Evolutionary conservation across 2,888 invertebrate genomes (phyloP).

Genomic region (Drosophila nr. perissopoda): DNA sequence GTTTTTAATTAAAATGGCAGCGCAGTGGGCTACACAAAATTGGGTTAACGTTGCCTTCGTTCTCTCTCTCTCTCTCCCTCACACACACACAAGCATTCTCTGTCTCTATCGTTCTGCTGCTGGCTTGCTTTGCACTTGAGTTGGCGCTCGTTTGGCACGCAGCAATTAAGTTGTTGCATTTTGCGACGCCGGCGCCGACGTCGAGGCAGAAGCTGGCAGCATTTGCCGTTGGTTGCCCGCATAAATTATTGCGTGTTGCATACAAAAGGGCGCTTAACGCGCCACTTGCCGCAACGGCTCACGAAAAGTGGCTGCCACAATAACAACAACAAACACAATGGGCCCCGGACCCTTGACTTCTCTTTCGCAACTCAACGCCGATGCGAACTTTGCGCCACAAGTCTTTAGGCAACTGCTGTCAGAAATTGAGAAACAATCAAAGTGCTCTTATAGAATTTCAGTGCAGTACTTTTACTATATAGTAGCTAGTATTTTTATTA

Average conservation of each 20-base stretch:
- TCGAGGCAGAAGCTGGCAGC: slow-evolving; percentile 24
- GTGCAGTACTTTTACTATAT: neutral
- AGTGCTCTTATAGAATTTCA: slow-evolving; percentile 1
- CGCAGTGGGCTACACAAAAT: slow-evolving; percentile 46
- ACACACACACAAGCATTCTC: neutral
- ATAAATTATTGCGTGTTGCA: slow-evolving; percentile 76
- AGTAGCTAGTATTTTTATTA: neutral
- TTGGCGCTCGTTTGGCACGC: slow-evolving; percentile 52
- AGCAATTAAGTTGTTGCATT: slow-evolving; percentile 78
- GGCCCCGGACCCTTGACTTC: slow-evolving; percentile 3
- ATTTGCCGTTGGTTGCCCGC: slow-evolving; percentile 54
- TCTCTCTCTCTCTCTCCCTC: neutral
- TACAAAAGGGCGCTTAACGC: slow-evolving; percentile 72
- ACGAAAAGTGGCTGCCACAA: slow-evolving; percentile 61
- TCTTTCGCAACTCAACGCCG: slow-evolving; percentile 10
- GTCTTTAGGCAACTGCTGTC: slow-evolving; percentile 11
- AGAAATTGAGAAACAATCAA: slow-evolving; percentile 22
- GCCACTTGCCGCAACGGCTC: slow-evolving; percentile 51
- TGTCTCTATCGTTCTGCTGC: neutral
- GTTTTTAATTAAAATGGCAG: slow-evolving; percentile 68
- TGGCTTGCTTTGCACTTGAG: slow-evolving; percentile 42
- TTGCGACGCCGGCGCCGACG: slow-evolving; percentile 16
- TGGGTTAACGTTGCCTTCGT: slow-evolving; percentile 59
- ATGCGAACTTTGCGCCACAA: slow-evolving; percentile 1
- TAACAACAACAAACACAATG: slow-evolving; percentile 27